A percentile compares a stretch with the other conserved stretches of the same genome.
Evolutionary conservation across 2,113 vertebrate species (phyloP).

Genomic region (Bettongia penicillata): DNA sequence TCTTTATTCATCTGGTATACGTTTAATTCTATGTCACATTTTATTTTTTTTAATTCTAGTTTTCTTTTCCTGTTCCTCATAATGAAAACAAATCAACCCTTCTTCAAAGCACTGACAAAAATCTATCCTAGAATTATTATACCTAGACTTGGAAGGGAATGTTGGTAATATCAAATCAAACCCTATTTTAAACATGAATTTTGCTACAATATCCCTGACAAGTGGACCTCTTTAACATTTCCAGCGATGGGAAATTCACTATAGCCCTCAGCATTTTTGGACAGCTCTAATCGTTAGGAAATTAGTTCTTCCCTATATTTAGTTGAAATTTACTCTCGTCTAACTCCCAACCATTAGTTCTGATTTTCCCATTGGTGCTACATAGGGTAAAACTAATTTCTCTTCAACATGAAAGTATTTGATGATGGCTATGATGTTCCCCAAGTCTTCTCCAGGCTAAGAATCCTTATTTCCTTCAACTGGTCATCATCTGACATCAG

Average conservation of each 20-base stretch:
- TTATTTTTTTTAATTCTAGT: background rate
- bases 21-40: background rate
- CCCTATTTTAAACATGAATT: background rate
- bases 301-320: background rate
- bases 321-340: background rate
- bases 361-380: background rate
- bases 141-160: background rate
- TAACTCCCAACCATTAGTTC: background rate
- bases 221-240: background rate
- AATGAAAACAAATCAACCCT: background rate
- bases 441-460: background rate
- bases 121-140: background rate
- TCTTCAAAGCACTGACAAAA: background rate
- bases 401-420: background rate
- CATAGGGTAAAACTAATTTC: background rate
- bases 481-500: background rate
- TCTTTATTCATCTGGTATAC: background rate
- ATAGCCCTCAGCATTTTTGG: background rate
- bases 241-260: background rate
- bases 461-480: background rate
- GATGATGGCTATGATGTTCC: background rate
- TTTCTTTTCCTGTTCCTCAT: too few species aligned
- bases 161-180: background rate
- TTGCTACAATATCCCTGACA: too few species aligned
- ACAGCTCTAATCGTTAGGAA: background rate